A percentile compares a stretch with the other conserved stretches of the same genome.
These are phyloP conservation scores for Malacoraja senta DNA, from an alignment of 2,797 vertebrate species.

Conservation along the genomic window DNA sequence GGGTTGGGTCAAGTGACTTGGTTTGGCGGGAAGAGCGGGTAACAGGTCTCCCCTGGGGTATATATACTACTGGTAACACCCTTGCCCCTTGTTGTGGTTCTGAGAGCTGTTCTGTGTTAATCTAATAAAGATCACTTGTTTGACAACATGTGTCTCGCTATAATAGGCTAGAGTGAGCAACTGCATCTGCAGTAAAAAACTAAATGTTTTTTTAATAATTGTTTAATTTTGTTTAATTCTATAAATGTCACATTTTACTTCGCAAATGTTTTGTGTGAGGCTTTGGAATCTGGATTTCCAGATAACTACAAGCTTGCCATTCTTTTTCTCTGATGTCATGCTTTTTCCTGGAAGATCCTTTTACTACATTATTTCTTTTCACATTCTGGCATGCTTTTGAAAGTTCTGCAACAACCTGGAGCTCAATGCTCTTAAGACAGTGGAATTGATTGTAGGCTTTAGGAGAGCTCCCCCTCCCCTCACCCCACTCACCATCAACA, in stretches of 20 bases:
- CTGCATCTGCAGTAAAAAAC: neutral
- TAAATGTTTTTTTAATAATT: neutral
- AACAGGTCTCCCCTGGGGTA: no score
- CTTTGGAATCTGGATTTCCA: neutral
- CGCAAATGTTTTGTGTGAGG: neutral
- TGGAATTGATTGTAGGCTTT: no score
- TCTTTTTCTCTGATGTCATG: neutral
- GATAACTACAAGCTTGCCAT: neutral
- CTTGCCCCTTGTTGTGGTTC: no score
- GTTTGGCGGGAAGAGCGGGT: no score
- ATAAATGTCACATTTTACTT: neutral
- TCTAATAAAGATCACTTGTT: no score
- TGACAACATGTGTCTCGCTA: no score
- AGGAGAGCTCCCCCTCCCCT: no score
- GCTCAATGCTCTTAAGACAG: no score
- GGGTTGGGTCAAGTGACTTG: no score
- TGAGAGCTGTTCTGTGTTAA: no score
- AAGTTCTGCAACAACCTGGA: neutral
- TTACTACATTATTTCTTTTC: slow-evolving; percentile 6
- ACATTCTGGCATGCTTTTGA: neutral
- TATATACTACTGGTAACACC: no score
- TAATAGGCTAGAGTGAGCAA: neutral
- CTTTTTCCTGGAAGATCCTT: neutral
- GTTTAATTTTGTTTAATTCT: neutral
- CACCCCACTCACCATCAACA: no score